Conservation (phyloP, 2,888 invertebrate genomes). For the Metacarcinus magister region DNA sequence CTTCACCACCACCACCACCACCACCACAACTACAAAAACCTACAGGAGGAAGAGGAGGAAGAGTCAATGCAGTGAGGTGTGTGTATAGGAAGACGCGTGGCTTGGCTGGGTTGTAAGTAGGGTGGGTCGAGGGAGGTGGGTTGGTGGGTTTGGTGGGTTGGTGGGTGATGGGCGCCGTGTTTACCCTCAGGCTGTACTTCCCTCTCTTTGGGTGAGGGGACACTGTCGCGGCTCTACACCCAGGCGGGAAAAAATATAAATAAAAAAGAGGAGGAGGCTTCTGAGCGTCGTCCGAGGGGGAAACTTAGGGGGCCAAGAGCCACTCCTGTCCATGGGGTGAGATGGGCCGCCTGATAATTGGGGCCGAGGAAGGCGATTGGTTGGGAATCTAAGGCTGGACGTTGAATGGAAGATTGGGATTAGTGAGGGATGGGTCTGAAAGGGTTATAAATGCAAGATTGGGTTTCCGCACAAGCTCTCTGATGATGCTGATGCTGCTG, state of each 20-base stretch:
- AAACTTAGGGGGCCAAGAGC: not conserved
- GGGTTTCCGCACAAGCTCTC: not conserved
- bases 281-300: slow-evolving; percentile 15
- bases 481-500: not conserved
- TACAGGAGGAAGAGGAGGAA: not conserved
- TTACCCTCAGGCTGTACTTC: not conserved
- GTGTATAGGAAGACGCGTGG: not conserved
- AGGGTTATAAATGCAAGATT: slow-evolving; percentile 51
- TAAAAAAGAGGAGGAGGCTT: slow-evolving; percentile 44
- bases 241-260: slow-evolving; percentile 36
- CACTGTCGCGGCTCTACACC: not conserved
- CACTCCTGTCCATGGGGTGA: not conserved
- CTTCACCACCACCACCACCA: not conserved
- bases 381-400: not conserved
- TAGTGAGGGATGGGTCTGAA: not conserved
- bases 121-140: not conserved
- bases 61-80: not conserved
- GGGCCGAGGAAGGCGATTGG: slow-evolving; percentile 19
- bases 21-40: not conserved
- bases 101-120: not conserved
- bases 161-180: not conserved
- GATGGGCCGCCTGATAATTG: slow-evolving; percentile 42
- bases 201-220: not conserved
- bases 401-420: slow-evolving; percentile 40
- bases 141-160: not conserved